These are phyloP conservation scores for Neuroterus valhalla DNA, from an alignment of 1,140 invertebrate genomes.

Conservation along the genomic window DNA sequence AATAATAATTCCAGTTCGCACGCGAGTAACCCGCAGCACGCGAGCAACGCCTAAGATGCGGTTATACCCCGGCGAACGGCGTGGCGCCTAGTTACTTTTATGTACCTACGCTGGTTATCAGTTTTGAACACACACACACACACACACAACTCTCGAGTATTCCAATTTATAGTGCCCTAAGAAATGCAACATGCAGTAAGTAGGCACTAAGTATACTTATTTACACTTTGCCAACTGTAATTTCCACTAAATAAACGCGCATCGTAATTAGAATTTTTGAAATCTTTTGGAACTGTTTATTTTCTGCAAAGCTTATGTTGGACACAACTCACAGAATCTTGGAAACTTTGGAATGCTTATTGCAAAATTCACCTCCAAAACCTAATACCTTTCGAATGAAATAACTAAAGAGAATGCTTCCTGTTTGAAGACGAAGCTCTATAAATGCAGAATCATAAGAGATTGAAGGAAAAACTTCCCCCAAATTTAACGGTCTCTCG, in stretches of 20 bases:
- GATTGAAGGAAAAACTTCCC: too few relatives aligned
- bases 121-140: conserved; percentile 12
- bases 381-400: too few relatives aligned
- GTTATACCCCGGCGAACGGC: conserved; percentile 37
- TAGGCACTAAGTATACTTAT: conserved; percentile 14
- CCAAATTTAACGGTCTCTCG: too few relatives aligned
- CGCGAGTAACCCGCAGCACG: conserved; percentile 50
- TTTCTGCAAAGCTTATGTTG: neutral
- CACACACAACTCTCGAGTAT: conserved; percentile 8
- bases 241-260: neutral
- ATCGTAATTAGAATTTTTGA: too few relatives aligned
- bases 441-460: too few relatives aligned
- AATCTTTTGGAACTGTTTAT: too few relatives aligned
- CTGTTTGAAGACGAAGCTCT: too few relatives aligned
- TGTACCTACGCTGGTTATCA: conserved; percentile 33
- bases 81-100: conserved; percentile 37
- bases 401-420: too few relatives aligned
- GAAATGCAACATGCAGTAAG: conserved; percentile 34
- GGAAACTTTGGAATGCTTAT: too few relatives aligned
- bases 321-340: neutral
- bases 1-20: conserved; percentile 51
- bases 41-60: conserved; percentile 43
- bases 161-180: conserved; percentile 35
- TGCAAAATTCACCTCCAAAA: too few relatives aligned
- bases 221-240: neutral